Percentiles rank a stretch among this genome's conserved stretches.
These are phyloP conservation scores for Trissonchulus sp. DNA, from an alignment of 2,888 invertebrate species.

Conservation along the genomic window DNA sequence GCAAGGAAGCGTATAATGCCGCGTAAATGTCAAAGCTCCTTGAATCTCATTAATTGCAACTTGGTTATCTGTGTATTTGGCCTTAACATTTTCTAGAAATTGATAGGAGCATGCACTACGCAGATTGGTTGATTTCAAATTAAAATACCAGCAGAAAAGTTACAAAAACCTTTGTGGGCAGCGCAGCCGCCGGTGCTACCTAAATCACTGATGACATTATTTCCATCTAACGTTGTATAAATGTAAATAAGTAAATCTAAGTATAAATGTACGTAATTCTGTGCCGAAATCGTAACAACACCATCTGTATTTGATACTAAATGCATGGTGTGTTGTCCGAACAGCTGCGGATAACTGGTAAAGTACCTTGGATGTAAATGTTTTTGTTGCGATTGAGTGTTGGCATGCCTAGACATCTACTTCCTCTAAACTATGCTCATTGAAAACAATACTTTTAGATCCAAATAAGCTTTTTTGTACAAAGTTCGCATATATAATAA, in stretches of 20 bases:
- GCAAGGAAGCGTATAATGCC: neutral
- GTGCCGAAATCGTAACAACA: neutral
- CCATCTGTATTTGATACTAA: slow-evolving; percentile 3
- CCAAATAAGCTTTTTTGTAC: no score
- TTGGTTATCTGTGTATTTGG: neutral
- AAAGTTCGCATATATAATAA: no score
- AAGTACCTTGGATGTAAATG: no score
- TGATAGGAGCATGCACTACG: neutral
- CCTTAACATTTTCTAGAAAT: neutral
- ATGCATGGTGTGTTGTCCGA: neutral
- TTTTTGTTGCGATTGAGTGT: no score
- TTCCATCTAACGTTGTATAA: neutral
- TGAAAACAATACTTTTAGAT: no score
- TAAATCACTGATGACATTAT: neutral
- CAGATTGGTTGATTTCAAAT: neutral
- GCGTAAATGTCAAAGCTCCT: slow-evolving; percentile 3
- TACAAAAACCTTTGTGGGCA: neutral
- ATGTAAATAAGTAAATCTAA: no score
- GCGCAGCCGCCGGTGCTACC: neutral
- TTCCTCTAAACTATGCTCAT: no score
- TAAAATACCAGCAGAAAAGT: neutral
- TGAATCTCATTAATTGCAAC: neutral
- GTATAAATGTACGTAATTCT: neutral
- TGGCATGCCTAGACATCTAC: no score
- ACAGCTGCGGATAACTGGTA: no score